phyloP scores from a whole-genome alignment of 2,797 vertebrate genomes.

The Gobio occitaniae region DNA sequence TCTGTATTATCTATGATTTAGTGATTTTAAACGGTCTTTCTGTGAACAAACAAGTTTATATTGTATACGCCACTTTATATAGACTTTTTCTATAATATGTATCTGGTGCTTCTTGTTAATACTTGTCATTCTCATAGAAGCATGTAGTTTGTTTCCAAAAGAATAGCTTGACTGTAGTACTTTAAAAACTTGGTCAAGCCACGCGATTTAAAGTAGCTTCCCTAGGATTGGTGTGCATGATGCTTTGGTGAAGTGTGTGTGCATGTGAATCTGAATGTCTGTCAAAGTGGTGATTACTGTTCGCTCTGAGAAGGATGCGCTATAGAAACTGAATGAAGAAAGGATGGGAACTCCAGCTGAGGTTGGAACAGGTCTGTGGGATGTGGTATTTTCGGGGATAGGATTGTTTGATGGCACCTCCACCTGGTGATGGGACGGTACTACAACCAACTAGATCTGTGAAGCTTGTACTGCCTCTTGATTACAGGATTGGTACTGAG shows the following conservation, averaged over 20 bases:
- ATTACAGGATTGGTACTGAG: background rate
- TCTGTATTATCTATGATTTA: background rate
- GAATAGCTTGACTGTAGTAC: background rate
- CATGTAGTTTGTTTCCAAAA: background rate
- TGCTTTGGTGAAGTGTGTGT: background rate
- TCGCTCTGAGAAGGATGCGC: background rate
- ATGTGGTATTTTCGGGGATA: background rate
- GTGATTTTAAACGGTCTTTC: background rate
- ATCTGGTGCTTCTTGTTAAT: background rate
- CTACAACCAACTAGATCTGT: background rate
- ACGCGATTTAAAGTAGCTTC: background rate
- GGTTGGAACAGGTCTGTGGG: background rate
- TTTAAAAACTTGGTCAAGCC: background rate
- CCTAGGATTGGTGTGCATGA: background rate
- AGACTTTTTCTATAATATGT: background rate
- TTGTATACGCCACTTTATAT: no score
- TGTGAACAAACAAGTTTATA: background rate
- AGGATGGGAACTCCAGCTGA: constrained; percentile 16
- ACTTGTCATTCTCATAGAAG: background rate
- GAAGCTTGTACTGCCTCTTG: background rate
- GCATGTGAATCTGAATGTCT: background rate
- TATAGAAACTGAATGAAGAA: constrained; percentile 4
- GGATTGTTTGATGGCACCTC: constrained; percentile 41
- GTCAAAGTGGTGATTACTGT: background rate
- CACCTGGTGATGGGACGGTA: constrained; percentile 1